These are phyloP conservation scores for Brenthis ino DNA, from an alignment of 2,888 invertebrate genomes.

Conservation along the genomic window DNA sequence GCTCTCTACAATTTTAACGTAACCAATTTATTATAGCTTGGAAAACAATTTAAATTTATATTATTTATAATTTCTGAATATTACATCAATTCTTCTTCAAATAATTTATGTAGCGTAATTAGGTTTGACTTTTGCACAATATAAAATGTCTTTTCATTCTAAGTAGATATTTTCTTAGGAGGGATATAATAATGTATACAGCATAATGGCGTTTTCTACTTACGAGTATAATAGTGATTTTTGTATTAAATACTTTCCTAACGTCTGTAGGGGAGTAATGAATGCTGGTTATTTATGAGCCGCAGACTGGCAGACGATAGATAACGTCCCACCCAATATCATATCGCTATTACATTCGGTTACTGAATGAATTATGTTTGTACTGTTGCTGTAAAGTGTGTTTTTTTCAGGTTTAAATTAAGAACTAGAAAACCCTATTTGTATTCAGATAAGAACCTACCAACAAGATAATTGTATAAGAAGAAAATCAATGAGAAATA, in stretches of 20 bases:
- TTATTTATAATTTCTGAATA: too few species aligned
- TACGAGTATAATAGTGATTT: constrained; percentile 47
- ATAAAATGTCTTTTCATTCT: constrained; percentile 6
- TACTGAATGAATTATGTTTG: constrained; percentile 55
- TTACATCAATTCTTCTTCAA: too few species aligned
- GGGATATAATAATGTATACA: constrained; percentile 26
- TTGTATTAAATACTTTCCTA: constrained; percentile 63
- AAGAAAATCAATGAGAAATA: neutral
- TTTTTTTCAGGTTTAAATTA: constrained; percentile 30
- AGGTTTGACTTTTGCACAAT: constrained; percentile 1
- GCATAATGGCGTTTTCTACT: constrained; percentile 44
- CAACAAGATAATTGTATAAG: neutral
- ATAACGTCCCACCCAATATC: constrained; percentile 68
- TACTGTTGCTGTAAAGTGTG: constrained; percentile 32
- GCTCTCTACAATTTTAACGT: neutral
- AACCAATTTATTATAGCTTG: neutral
- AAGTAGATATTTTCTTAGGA: constrained; percentile 6
- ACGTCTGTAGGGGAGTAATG: constrained; percentile 63
- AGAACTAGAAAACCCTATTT: too few species aligned
- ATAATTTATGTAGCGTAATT: neutral
- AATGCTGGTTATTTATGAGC: constrained; percentile 69
- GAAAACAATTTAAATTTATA: neutral
- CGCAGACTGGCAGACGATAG: constrained; percentile 63
- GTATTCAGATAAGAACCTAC: neutral
- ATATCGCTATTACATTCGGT: constrained; percentile 65